A percentile compares a stretch with the other conserved stretches of the same genome.
Evolutionary conservation across 2,797 vertebrate species (phyloP).

Genomic region (Chelmon rostratus): DNA sequence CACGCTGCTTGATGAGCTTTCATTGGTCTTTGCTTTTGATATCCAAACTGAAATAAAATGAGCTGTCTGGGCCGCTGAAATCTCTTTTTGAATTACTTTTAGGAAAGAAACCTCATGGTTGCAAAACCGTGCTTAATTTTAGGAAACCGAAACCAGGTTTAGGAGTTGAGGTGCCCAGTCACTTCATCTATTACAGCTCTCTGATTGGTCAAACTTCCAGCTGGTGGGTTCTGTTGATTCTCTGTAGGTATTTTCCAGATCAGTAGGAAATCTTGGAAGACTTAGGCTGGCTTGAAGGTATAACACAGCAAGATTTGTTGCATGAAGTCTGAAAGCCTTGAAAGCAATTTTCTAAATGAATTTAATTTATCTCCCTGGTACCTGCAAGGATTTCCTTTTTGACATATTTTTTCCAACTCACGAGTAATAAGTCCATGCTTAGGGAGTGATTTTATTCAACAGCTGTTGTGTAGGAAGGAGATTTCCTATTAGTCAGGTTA

Average conservation of each 20-base stretch:
- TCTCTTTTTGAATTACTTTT: background rate
- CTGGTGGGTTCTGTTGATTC: background rate
- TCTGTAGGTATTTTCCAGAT: constrained; percentile 15
- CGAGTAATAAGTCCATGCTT: constrained; percentile 25
- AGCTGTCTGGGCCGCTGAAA: background rate
- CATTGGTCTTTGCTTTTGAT: constrained; percentile 11
- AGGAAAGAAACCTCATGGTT: background rate
- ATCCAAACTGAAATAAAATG: constrained; percentile 4
- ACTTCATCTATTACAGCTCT: constrained; percentile 1
- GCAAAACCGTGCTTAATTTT: background rate
- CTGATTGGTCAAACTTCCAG: background rate
- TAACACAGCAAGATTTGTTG: background rate
- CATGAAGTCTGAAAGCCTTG: constrained; percentile 25
- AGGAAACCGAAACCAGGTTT: constrained; percentile 22
- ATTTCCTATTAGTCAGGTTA: constrained; percentile 42
- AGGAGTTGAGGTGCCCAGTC: background rate
- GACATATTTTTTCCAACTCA: constrained; percentile 27
- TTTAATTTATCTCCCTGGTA: constrained; percentile 40
- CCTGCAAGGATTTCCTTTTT: constrained; percentile 24
- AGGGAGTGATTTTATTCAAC: constrained; percentile 26
- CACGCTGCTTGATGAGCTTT: background rate
- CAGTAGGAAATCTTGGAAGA: background rate
- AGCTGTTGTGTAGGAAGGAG: constrained; percentile 13
- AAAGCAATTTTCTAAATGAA: constrained; percentile 34
- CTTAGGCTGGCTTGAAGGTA: constrained; percentile 5